phyloP scores from a whole-genome alignment of 2,113 vertebrate genomes.

The Syngnathus floridae region DNA sequence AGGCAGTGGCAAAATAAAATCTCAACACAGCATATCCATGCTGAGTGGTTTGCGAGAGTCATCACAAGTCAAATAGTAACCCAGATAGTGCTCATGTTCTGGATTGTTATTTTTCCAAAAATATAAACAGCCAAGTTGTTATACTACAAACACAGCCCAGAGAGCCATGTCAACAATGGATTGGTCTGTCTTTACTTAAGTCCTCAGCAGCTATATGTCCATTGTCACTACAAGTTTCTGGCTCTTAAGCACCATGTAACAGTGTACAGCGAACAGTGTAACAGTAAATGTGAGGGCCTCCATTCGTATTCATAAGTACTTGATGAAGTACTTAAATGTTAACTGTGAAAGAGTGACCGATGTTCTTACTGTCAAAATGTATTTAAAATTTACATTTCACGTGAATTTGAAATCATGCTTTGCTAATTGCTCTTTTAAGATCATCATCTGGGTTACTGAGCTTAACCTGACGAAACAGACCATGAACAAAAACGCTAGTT shows the following conservation, averaged over 20 bases:
- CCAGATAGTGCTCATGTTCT: neutral
- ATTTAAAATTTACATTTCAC: neutral
- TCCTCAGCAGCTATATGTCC: neutral
- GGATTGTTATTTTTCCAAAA: too few species aligned
- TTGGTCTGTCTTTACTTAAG: neutral
- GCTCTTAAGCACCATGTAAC: neutral
- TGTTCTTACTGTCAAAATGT: neutral
- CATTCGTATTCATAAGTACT: too few species aligned
- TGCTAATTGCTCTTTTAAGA: neutral
- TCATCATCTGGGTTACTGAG: neutral
- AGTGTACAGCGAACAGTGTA: too few species aligned
- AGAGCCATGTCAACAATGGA: neutral
- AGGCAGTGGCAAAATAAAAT: conserved; percentile 17
- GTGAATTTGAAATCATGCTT: neutral
- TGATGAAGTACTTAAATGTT: too few species aligned
- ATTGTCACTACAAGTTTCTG: neutral
- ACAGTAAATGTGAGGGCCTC: neutral
- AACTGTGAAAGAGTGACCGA: neutral
- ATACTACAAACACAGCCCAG: neutral
- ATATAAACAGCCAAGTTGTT: neutral
- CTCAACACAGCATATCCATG: conserved; percentile 25
- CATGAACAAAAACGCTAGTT: neutral
- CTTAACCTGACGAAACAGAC: neutral
- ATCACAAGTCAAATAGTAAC: neutral
- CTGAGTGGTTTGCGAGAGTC: neutral